These are phyloP conservation scores for Lanius collurio DNA, from an alignment of 2,113 vertebrate genomes.

Conservation along the genomic window DNA sequence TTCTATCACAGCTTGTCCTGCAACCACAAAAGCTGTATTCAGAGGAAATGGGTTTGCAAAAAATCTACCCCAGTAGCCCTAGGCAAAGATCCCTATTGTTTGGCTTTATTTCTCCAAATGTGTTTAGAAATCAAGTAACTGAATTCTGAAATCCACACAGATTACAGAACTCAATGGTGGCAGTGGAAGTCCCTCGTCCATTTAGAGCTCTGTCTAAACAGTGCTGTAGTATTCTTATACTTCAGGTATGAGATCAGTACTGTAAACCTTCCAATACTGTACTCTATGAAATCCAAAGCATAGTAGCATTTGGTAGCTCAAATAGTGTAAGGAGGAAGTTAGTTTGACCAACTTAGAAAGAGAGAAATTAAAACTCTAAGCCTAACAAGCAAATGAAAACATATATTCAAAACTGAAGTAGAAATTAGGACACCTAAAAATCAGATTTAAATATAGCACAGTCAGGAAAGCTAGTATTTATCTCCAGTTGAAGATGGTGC, in stretches of 20 bases:
- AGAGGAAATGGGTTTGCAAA: not conserved
- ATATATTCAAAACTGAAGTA: not conserved
- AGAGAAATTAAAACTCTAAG: not conserved
- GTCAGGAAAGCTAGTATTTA: not conserved
- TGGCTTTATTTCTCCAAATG: not conserved
- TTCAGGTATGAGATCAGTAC: not conserved
- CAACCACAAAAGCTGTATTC: constrained; percentile 28
- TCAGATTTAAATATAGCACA: not conserved
- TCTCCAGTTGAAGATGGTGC: not conserved
- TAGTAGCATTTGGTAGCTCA: not conserved
- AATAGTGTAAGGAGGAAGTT: not conserved
- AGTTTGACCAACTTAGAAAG: not conserved
- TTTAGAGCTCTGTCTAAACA: not conserved
- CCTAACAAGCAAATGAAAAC: not conserved
- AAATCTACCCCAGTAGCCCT: not conserved
- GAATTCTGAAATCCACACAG: not conserved
- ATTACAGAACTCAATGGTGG: not conserved
- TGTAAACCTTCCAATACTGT: not conserved
- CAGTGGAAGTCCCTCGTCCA: not conserved
- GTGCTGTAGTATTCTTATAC: not conserved
- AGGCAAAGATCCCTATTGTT: not conserved
- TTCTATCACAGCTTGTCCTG: constrained; percentile 17
- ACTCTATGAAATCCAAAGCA: not conserved
- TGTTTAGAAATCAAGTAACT: not conserved
- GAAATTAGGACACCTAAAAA: not conserved